Percentiles rank a stretch among this genome's conserved stretches.
These are phyloP conservation scores for Chauna torquata DNA, from an alignment of 2,113 vertebrate genomes.

Conservation along the genomic window DNA sequence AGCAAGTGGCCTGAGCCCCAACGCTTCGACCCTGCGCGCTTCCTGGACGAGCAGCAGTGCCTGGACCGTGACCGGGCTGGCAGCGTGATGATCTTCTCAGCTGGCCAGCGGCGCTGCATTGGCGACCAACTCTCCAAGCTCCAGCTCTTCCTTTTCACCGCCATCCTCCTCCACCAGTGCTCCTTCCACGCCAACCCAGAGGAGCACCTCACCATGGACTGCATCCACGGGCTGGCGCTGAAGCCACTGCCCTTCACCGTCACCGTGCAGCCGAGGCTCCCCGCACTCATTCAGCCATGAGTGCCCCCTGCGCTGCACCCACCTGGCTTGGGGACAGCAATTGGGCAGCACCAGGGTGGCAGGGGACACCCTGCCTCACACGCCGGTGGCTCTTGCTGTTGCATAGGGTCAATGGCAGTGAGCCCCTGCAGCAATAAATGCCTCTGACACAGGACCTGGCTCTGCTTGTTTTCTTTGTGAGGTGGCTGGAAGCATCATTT, in stretches of 20 bases:
- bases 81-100: constrained; percentile 86
- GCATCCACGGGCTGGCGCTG: constrained; percentile 79
- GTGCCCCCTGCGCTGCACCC: background rate
- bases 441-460: background rate
- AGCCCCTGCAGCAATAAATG: background rate
- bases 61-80: constrained; percentile 75
- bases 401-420: rapidly evolving
- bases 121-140: constrained; percentile 83
- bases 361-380: background rate
- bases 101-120: constrained; percentile 85
- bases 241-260: constrained; percentile 75
- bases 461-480: background rate
- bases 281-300: background rate
- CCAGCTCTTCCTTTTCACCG: constrained; percentile 82
- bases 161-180: constrained; percentile 85
- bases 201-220: constrained; percentile 71
- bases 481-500: background rate
- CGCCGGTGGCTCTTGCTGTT: rapidly evolving
- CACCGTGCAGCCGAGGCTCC: constrained; percentile 73
- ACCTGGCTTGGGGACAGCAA: background rate
- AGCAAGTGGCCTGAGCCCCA: constrained; percentile 83
- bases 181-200: constrained; percentile 77
- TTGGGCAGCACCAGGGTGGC: background rate
- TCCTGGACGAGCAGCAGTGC: constrained; percentile 72
- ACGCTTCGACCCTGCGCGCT: constrained; percentile 81